Conservation (phyloP, 1,140 invertebrate genomes). For the Conus ventricosus region DNA sequence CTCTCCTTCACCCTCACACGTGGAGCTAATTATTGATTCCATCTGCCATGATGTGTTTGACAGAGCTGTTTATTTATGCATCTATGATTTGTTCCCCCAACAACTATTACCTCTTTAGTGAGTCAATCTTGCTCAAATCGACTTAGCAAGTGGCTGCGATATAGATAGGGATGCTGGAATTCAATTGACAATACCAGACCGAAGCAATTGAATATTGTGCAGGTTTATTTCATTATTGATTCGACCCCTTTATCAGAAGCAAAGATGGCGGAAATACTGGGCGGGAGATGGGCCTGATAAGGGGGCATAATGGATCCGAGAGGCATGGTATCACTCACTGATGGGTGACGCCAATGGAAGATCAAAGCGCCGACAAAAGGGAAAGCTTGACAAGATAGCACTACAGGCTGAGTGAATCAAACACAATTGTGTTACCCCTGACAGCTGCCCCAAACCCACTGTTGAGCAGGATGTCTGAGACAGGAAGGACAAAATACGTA, state of each 20-base stretch:
- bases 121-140: too few relatives aligned
- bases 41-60: too few relatives aligned
- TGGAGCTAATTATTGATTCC: too few relatives aligned
- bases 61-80: too few relatives aligned
- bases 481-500: neutral
- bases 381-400: constrained; percentile 24
- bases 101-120: too few relatives aligned
- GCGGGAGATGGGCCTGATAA: neutral
- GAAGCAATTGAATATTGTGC: too few relatives aligned
- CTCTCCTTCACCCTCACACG: too few relatives aligned
- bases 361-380: constrained; percentile 11
- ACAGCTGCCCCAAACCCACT: neutral
- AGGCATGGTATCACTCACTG: neutral
- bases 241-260: constrained; percentile 21
- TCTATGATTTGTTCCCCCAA: too few relatives aligned
- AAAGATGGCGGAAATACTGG: constrained; percentile 5
- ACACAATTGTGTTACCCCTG: constrained; percentile 14
- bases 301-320: constrained; percentile 14
- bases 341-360: neutral
- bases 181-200: too few relatives aligned
- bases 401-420: neutral
- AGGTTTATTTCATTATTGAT: constrained; percentile 22
- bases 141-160: too few relatives aligned
- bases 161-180: too few relatives aligned
- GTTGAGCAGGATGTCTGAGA: neutral